Evolutionary conservation across 2,113 vertebrate species (phyloP).

Genomic region (Polypterus senegalus): DNA sequence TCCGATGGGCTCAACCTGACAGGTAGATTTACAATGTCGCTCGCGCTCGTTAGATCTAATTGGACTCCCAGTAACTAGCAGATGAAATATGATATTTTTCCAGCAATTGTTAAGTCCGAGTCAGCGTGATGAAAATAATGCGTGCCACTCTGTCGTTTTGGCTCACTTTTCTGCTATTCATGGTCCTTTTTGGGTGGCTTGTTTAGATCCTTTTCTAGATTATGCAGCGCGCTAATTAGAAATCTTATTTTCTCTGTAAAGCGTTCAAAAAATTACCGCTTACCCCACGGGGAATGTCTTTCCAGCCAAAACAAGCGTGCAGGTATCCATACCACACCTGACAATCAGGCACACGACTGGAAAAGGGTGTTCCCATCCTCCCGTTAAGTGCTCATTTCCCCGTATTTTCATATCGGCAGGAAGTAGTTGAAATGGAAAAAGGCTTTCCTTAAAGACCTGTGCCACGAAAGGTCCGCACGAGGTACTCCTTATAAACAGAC

Average conservation of each 20-base stretch:
- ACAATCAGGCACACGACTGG: slow-evolving; percentile 86
- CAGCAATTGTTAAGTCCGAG: no score
- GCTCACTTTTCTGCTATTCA: no score
- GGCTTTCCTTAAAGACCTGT: slow-evolving; percentile 51
- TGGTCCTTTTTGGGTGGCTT: not conserved
- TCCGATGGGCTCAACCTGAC: no score
- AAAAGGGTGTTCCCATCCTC: slow-evolving; percentile 74
- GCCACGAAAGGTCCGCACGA: slow-evolving; percentile 38
- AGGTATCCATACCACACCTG: slow-evolving; percentile 72
- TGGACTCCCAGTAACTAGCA: no score
- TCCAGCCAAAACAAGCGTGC: slow-evolving; percentile 63
- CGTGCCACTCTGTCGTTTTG: no score
- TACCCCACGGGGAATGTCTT: slow-evolving; percentile 53
- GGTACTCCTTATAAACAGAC: slow-evolving; percentile 47
- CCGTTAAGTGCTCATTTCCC: slow-evolving; percentile 66
- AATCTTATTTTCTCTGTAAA: slow-evolving; percentile 21
- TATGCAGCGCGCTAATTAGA: slow-evolving; percentile 10
- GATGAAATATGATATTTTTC: no score
- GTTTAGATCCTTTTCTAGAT: not conserved
- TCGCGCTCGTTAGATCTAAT: no score
- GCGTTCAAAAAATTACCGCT: slow-evolving; percentile 54
- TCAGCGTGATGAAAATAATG: slow-evolving; percentile 10
- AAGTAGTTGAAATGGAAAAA: slow-evolving; percentile 67
- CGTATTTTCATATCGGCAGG: slow-evolving; percentile 67
- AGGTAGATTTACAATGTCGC: no score